Base-by-base conservation (phyloP, 2,888 invertebrate species). In the Drosophila aldrichi region DNA sequence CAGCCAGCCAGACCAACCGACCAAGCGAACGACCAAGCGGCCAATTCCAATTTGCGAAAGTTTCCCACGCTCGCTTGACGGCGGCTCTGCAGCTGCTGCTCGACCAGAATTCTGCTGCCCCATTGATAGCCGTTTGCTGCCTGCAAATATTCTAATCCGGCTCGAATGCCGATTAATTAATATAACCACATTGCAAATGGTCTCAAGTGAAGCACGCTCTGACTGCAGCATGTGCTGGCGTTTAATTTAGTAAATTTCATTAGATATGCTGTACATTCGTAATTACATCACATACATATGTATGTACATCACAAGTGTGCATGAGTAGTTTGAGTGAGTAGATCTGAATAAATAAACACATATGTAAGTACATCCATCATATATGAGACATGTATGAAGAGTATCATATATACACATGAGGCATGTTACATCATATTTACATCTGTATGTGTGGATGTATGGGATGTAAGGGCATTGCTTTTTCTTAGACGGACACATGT, bases 71-170 rank as follows among this genome's bases (percentile, higher is more conserved):
- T 77, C 46, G 44, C 10, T 52, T 44, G 54, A 22, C 56, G 32
- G 36, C 63, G 36, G 43, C 14, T 49, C 51, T 71, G 79, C 51
- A 76, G 79, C 79, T 66, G 79, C 70, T 70, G 79, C 57, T 79
- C 61, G 49, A 40, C 32, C 49, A 59, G 58, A 63, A 66, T 63
- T 62, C 44, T 79, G 75, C 60, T 67, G 65, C 44, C 74, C 86
- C 67, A 63, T 80, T 72, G 71, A 64, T 59, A 70, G 72, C 59
- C 55, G 55, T 4, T 34, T 20, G 32, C 32, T 66, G 54, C n/a
- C 66, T 56, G 34, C 70, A 36, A 66, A 60, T 82, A 86, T 82
- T 88, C 86, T 82, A 88, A 85, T 85, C 71, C 59, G 70, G 29
- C 66, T 63, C 60, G 67, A 56, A 63, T 74, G 68, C 62, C 69